These are phyloP conservation scores for Burhinus bistriatus DNA, from an alignment of 2,113 vertebrate genomes.

Conservation along the genomic window DNA sequence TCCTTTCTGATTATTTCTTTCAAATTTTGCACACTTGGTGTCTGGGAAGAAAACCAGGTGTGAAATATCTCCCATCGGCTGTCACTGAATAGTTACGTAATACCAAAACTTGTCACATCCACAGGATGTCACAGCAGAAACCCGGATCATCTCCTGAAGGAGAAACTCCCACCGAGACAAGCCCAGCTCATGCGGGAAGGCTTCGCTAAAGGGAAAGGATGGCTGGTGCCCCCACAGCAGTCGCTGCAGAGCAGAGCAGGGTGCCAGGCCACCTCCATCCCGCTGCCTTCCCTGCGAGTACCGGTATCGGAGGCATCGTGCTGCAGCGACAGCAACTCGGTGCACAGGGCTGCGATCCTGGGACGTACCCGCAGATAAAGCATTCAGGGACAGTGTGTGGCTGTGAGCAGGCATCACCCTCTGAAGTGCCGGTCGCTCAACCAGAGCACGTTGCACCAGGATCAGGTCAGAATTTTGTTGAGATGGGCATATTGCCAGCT, in stretches of 20 bases:
- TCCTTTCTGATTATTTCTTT: neutral
- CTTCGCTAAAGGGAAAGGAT: neutral
- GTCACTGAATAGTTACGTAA: neutral
- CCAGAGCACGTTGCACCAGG: neutral
- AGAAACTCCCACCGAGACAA: neutral
- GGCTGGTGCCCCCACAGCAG: neutral
- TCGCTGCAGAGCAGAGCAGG: neutral
- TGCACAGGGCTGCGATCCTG: neutral
- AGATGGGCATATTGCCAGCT: too few relatives aligned
- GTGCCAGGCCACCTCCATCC: neutral
- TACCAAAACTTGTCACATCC: fast-evolving
- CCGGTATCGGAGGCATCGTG: fast-evolving
- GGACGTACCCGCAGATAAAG: neutral
- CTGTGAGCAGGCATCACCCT: neutral
- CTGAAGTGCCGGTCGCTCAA: neutral
- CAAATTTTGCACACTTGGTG: neutral
- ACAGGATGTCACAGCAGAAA: neutral
- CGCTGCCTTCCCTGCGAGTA: fast-evolving
- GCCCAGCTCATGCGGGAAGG: neutral
- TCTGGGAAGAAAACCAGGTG: neutral
- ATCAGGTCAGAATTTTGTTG: neutral
- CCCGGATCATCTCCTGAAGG: neutral
- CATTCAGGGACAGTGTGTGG: neutral
- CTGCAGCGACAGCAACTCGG: too few relatives aligned
- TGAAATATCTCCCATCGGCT: neutral